Percentiles rank a stretch among this genome's conserved stretches.
These are phyloP conservation scores for Hypsibius dujardini DNA, from an alignment of 1,140 invertebrate species.

Conservation along the genomic window DNA sequence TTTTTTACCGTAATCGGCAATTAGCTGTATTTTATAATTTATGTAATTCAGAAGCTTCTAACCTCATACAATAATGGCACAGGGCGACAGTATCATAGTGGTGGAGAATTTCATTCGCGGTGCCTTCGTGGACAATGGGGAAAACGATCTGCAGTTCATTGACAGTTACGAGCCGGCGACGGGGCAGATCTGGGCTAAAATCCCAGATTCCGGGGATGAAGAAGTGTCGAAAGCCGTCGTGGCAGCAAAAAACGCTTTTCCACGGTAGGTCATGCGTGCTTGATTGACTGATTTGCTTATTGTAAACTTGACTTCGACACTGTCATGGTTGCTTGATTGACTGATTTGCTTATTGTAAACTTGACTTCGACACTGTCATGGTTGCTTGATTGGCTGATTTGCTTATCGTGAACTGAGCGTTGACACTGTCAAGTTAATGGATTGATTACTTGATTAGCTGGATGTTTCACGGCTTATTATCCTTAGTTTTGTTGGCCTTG, in stretches of 20 bases:
- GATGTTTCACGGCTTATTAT: neutral
- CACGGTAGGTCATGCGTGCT: constrained; percentile 24
- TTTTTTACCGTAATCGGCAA: too few species aligned
- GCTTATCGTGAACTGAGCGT: too few species aligned
- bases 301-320: too few species aligned
- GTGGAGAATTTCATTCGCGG: constrained; percentile 37
- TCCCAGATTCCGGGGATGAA: constrained; percentile 34
- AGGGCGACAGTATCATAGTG: neutral
- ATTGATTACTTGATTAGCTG: too few species aligned
- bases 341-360: too few species aligned
- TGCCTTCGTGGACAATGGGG: constrained; percentile 29
- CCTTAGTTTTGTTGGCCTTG: constrained; percentile 18
- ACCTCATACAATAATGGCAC: neutral
- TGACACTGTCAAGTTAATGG: too few species aligned
- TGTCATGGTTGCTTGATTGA: too few species aligned
- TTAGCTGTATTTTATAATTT: neutral
- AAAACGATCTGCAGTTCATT: constrained; percentile 26
- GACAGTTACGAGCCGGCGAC: constrained; percentile 38
- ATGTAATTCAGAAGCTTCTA: neutral
- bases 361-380: too few species aligned
- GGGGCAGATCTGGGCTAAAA: constrained; percentile 35
- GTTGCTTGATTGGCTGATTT: too few species aligned
- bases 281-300: too few species aligned
- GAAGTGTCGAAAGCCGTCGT: constrained; percentile 34
- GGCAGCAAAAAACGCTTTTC: constrained; percentile 31